Evolutionary conservation across 2,888 invertebrate genomes (phyloP), one percentile per base, ranked within the genome.

Genomic region (Melinaea marsaeus): DNA sequence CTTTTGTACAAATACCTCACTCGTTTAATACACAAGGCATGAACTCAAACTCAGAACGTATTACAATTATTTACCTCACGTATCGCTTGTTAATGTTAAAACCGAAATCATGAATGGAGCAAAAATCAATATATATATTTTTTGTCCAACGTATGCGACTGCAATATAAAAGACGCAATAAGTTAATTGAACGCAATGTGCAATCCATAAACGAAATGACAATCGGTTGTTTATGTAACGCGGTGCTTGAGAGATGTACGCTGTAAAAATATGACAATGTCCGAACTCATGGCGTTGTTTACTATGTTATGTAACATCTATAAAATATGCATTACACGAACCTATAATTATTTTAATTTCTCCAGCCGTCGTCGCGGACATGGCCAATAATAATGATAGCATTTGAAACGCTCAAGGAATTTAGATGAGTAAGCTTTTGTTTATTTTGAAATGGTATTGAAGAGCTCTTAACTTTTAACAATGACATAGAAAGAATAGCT

Each of bases 291-390:
- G 66, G 57, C 58, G 54, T 62, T 60, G 63, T 66, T 63, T 63
- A 62, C 58, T 64, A 60, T 66, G 62, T 72, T 73, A 72, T 69
- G 68, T 72, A 73, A 72, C 62, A 54, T 54, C 59, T 57, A 68
- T 71, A 63, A 67, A 62, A 68, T 70, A 75, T 75, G 74, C 75
- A 66, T 64, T 63, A 68, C 75, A 72, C 74, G 72, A 69, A 83
- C 81, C 72, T 72, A 75, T 86, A 88, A 86, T 86, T 86, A 87
- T 88, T 86, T 85, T 79, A 84, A 85, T 87, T 86, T 83, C 82
- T 83, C 77, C 79, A 79, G 79, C 84, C 77, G 79, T 78, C 79
- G 79, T 80, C 78, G 76, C 77, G 75, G 74, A 77, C 79, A 79
- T 79, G 76, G 80, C 77, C 82, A 80, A 84, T 84, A 82, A 80